Base-by-base conservation (phyloP, 2,888 invertebrate genomes). In the Drosophila kanekoi region DNA sequence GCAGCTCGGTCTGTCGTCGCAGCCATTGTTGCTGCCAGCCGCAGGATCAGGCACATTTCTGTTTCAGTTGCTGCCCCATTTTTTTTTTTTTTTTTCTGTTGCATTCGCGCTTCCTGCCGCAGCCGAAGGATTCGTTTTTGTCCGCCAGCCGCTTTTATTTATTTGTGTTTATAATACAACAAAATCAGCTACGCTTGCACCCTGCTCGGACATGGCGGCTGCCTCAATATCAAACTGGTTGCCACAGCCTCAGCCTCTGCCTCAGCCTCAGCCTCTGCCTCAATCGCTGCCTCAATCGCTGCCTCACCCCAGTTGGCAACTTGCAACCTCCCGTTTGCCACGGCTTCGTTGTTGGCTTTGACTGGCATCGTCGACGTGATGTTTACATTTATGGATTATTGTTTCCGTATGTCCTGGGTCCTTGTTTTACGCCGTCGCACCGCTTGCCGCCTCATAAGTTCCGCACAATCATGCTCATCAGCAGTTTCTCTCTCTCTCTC, bases 91-190 rank as follows among this genome's bases (percentile, higher is more conserved):
- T n/a, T n/a, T n/a, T n/a, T n/a, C n/a, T n/a, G n/a, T n/a, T n/a
- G n/a, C n/a, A n/a, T n/a, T 71, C 77, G 79, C 74, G 71, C 72
- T 77, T 82, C 80, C 80, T 76, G 77, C 75, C 61, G 40, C 72
- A 69, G 75, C 75, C 71, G 77, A 11, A 28, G 56, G 56, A 57
- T 57, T 65, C 77, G 76, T 38, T 56, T 32, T 73, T 74, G 81
- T 64, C 80, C 76, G 83, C 77, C 77, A 71, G 77, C 73, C 75
- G 79, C 79, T 75, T 91, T 91, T 92, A 91, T 91, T 92, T 92
- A 91, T 92, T 92, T 91, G 89, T 92, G 91, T 92, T 91, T 92
- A 92, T 91, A 91, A 92, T 92, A 92, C 92, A 91, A 91, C 92
- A 91, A 91, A 91, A 91, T 91, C 91, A 92, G 91, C 90, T 91